Base-by-base conservation (phyloP, 2,113 vertebrate genomes). In the Mungos mungo region DNA sequence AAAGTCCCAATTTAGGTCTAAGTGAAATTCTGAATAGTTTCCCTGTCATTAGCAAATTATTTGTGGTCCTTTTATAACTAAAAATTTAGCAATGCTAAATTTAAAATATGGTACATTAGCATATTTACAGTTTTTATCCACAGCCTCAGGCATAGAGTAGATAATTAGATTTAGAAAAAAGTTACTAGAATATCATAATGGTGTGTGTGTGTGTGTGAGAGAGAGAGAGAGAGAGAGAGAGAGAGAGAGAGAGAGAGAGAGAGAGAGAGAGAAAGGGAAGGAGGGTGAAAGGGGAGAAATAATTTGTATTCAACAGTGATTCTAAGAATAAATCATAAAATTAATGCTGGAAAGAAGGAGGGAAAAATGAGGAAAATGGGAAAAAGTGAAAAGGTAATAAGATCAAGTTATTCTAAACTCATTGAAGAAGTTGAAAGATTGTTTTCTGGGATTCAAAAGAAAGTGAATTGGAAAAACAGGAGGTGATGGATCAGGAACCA, bases 301-400 rank as follows among this genome's bases (percentile, higher is more conserved):
- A 31, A 82, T 50, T 79, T 94, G 7, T 66, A 72, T 33, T 66
- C 52, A 84, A 57, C 11, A 88, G 23, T 71, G 79, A 77, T 71
- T 91, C 19, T 92, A 96, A 38, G 76, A 96, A 79, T 84, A 33
- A 41, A 68, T 13, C 45, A 47, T 72, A 84, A 79, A 50, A 94
- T 57, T 85, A 31, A 92, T 60, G 12, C 21, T 92, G 31, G 5
- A n/a, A 84, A 80, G 18, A 16, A 65, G 41, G 29, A 91, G 6
- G 54, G 54, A 47, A 85, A 88, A 96, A 88, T 71, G 65, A 84
- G 12, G 16, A 80, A n/a, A 52, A 12, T 76, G 31, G 71, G 47
- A 23, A 84, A 69, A 69, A 79, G 3, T n/a, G n/a, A 68, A 69
- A 94, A 80, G 15, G 0, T 12, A 68, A 8, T 66, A 27, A 83